Evolutionary conservation across 2,888 invertebrate genomes (phyloP), one percentile per base, ranked within the genome.

Genomic region (Acleris emargana): DNA sequence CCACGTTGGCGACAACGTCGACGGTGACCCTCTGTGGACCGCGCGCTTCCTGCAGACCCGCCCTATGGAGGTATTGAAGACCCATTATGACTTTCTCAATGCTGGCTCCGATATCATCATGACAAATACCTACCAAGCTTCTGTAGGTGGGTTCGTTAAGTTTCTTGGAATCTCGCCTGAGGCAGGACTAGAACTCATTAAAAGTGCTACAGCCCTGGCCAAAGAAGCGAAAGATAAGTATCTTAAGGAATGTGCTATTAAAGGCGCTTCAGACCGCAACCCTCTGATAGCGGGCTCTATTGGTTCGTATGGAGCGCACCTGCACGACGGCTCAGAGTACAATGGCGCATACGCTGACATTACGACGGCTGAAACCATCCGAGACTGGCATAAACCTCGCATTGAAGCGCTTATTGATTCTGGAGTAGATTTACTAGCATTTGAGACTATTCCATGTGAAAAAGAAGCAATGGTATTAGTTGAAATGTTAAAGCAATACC

Each of bases 321-420:
- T 97, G 61, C 95, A 96, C 73, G 97, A 99, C 82, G 96, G 96
- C 2, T 98, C 98, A 0, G 99, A 99, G 84, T 99, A 99, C 84
- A 95, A 94, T 3, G 99, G 98, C 0, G 91, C 91, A 47, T 97
- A 97, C 81, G 95, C 95, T 0, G 94, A 94, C 61, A 92, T 81
- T 59, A 94, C 95, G 0, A 80, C 94, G 0, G 86, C 87, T 1
- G 93, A 95, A 32, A 88, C 93, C 38, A 94, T 98, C 77, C 93
- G 93, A 43, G 94, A 95, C 28, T 98, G 97, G 97, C 99, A 99
- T 87, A 93, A 94, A 57, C 95, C 96, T 0, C 94, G 98, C 42
- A 95, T 98, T 17, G 93, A 94, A 71, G 95, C 96, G 0, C 88
- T 99, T 20, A 77, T 97, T 4, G 94, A 96, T 68, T 95, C 94